phyloP scores from a whole-genome alignment of 2,113 vertebrate genomes.

The Trinectes maculatus region DNA sequence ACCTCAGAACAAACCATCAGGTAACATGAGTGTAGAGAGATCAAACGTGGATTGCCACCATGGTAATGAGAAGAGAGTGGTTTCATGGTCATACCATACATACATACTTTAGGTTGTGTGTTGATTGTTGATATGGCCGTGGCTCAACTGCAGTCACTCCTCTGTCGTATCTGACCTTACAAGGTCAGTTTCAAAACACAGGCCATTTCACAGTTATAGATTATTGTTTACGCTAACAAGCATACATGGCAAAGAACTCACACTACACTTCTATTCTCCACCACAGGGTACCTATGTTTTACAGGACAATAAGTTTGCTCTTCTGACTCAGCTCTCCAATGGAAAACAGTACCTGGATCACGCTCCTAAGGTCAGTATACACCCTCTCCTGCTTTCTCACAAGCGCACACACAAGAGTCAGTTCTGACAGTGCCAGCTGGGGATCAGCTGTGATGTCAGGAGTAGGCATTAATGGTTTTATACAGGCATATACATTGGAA shows the following conservation, averaged over 20 bases:
- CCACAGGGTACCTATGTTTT: slow-evolving; percentile 87
- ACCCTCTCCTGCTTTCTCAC: not conserved
- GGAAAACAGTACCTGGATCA: slow-evolving; percentile 88
- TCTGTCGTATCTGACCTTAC: too few species aligned
- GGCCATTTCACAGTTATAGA: too few species aligned
- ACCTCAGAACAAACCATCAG: slow-evolving; percentile 90
- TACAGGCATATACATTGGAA: not conserved
- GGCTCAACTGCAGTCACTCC: too few species aligned
- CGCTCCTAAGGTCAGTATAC: slow-evolving; percentile 83
- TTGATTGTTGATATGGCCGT: too few species aligned
- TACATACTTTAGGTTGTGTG: not conserved
- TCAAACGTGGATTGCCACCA: not conserved
- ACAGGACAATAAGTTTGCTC: slow-evolving; percentile 86
- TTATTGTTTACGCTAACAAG: too few species aligned
- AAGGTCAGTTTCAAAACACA: too few species aligned
- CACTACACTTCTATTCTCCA: not conserved
- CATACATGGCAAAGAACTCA: not conserved
- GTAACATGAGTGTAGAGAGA: slow-evolving; percentile 56
- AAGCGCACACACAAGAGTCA: not conserved
- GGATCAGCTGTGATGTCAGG: not conserved
- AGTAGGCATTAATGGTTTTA: not conserved
- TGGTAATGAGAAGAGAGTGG: not conserved
- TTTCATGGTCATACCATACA: not conserved
- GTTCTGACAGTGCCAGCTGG: not conserved
- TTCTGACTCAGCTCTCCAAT: slow-evolving; percentile 82